phyloP scores from a whole-genome alignment of 2,888 invertebrate genomes.

The Parnassius apollo region DNA sequence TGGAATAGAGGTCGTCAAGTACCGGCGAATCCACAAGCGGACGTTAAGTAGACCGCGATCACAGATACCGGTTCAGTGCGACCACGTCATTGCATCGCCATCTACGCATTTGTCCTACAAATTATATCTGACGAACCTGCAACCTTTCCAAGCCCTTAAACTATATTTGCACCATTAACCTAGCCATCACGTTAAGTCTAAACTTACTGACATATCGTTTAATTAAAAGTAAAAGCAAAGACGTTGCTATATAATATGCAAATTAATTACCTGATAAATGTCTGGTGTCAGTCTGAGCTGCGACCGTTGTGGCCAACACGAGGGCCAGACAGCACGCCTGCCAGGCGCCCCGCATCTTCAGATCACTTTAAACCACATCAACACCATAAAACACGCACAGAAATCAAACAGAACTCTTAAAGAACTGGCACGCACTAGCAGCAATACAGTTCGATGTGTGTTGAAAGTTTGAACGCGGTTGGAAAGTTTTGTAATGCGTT shows the following conservation, averaged over 20 bases:
- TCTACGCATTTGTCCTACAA: not conserved
- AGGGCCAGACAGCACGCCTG: constrained; percentile 70
- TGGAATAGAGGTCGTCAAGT: constrained; percentile 15
- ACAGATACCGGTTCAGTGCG: constrained; percentile 20
- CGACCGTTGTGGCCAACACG: constrained; percentile 53
- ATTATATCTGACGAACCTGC: not conserved
- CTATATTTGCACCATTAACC: no score
- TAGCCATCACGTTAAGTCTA: no score
- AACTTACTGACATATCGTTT: no score
- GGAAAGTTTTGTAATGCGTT: constrained; percentile 74
- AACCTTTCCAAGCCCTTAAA: constrained; percentile 1
- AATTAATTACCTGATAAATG: constrained; percentile 65
- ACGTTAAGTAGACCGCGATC: constrained; percentile 19
- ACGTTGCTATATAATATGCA: constrained; percentile 8
- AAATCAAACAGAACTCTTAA: constrained; percentile 39
- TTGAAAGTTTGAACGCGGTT: constrained; percentile 57
- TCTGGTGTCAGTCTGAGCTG: constrained; percentile 68
- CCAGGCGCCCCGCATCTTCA: constrained; percentile 74
- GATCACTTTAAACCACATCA: constrained; percentile 68
- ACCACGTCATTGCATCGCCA: constrained; percentile 22
- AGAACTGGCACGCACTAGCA: constrained; percentile 37
- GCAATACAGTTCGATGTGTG: constrained; percentile 1
- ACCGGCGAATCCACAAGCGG: constrained; percentile 7
- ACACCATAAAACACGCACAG: constrained; percentile 60
- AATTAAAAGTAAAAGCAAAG: constrained; percentile 8